These are phyloP conservation scores for Cabera pusaria DNA, from an alignment of 2,888 invertebrate species.

Conservation along the genomic window DNA sequence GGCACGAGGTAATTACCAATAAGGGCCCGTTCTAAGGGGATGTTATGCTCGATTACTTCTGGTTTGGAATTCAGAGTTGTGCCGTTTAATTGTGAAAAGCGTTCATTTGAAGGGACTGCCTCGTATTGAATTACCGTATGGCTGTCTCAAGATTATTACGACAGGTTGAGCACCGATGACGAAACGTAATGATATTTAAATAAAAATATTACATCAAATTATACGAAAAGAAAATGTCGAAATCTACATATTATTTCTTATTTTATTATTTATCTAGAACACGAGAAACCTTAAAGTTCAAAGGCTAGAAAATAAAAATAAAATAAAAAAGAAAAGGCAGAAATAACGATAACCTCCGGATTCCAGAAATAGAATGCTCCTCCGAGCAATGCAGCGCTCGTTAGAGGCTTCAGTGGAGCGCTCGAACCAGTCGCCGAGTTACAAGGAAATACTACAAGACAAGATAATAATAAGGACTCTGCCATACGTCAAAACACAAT, in stretches of 20 bases:
- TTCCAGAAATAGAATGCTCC: conserved; percentile 10
- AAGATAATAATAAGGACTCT: no score
- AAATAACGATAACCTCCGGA: conserved; percentile 16
- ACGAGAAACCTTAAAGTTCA: neutral
- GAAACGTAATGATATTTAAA: no score
- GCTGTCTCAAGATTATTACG: no score
- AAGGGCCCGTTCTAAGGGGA: conserved; percentile 38
- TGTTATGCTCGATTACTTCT: conserved; percentile 41
- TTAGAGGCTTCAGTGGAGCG: conserved; percentile 9
- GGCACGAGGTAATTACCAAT: conserved; percentile 53
- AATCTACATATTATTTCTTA: no score
- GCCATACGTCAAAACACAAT: conserved; percentile 26
- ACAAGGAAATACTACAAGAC: no score
- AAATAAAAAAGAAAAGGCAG: no score
- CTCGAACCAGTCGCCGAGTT: conserved; percentile 2
- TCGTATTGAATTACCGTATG: no score
- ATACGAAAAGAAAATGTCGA: no score
- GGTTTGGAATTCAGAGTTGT: conserved; percentile 39
- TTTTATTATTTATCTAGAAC: conserved; percentile 1
- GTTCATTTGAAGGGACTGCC: conserved; percentile 2
- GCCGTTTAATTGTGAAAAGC: conserved; percentile 26
- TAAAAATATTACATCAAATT: no score
- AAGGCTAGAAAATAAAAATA: no score
- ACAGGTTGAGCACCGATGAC: no score
- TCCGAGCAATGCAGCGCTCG: conserved; percentile 14